Evolutionary conservation across 2,797 vertebrate species (phyloP), one percentile per base, ranked within the genome.

Genomic region (Poecilia gillii): DNA sequence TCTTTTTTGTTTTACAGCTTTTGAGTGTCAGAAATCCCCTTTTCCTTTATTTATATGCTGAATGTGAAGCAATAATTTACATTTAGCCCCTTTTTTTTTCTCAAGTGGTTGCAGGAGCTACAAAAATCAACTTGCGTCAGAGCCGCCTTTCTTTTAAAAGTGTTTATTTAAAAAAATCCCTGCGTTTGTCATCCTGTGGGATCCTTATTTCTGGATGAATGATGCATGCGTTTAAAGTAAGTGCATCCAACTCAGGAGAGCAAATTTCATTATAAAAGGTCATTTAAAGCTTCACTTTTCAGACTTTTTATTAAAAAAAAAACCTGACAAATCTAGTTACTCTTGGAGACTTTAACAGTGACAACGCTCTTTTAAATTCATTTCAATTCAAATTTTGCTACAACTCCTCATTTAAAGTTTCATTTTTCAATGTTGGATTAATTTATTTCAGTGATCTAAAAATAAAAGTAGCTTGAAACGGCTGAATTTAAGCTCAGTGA

Each of bases 401-500:
- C 49, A 28, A 20, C 55, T 23, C 25, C n/a, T 80, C 41, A 62
- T 46, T 33, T 25, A 36, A 47, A 72, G 47, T 5, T 28, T 23
- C 3, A 5, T 45, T 23, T 55, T 49, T 59, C 9, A 13, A 20
- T 0, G 71, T 28, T 18, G 2, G 0, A n/a, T 72, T 53, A 0
- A 25, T 75, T 81, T 55, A 25, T 31, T 57, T 45, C 8, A 46
- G 36, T 72, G 36, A 75, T 70, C 9, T 39, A 68, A 66, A 14
- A 57, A 72, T 74, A 9, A 75, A 43, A 70, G 71, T 62, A 71
- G 81, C 75, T 64, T 81, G 45, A 81, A 85, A 80, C 68, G 76
- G 62, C 91, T 90, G 90, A 86, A 84, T 87, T 89, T 79, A 68
- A 76, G 79, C 78, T 79, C 47, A 28, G 62, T 77, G 47, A 88